Conservation (phyloP, 2,113 vertebrate genomes). For the Oxyura jamaicensis region DNA sequence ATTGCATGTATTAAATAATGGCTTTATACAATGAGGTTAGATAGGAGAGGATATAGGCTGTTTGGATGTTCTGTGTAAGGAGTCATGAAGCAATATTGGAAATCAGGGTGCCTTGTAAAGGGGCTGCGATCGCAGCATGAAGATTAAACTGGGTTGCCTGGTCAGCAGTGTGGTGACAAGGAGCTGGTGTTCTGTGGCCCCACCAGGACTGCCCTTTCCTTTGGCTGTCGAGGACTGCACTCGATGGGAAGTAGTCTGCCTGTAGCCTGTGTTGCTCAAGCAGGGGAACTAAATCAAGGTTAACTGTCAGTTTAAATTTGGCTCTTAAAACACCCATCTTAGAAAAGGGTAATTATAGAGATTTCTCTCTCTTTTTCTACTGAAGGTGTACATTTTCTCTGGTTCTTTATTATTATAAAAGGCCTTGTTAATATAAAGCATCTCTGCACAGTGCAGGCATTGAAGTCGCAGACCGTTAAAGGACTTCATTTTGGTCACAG, state of each 20-base stretch:
- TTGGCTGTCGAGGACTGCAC: background rate
- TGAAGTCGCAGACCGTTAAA: background rate
- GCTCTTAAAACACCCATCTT: background rate
- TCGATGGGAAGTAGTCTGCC: background rate
- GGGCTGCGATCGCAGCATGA: background rate
- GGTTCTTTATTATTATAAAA: background rate
- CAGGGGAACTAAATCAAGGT: background rate
- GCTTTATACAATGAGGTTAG: background rate
- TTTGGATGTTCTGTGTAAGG: background rate
- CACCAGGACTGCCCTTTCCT: background rate
- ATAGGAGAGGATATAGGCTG: background rate
- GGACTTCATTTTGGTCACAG: background rate
- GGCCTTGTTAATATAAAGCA: background rate
- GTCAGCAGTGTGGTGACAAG: background rate
- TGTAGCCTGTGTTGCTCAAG: background rate
- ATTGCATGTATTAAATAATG: background rate
- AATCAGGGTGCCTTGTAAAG: background rate
- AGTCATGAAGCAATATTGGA: background rate
- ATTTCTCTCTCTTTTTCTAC: background rate
- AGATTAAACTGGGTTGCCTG: background rate
- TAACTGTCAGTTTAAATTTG: background rate
- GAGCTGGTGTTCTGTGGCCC: background rate
- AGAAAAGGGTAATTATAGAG: background rate
- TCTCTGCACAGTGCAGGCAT: background rate
- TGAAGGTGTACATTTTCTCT: background rate